Evolutionary conservation across 2,113 vertebrate genomes (phyloP), one percentile per base, ranked within the genome.

Genomic region (Heteronetta atricapilla): DNA sequence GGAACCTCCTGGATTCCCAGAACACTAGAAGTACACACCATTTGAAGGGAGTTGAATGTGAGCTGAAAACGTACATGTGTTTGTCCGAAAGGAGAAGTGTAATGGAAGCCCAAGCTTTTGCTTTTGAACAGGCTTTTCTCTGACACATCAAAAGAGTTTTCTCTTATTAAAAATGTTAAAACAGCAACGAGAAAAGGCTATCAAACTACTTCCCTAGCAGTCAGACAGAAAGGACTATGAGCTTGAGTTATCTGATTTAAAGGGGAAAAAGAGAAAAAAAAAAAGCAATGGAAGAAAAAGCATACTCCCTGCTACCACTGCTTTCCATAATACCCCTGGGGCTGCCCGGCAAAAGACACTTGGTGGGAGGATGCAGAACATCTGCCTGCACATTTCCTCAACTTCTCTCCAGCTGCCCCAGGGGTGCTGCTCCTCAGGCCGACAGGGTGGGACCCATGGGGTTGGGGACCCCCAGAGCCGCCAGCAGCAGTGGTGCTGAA

Each of bases 341-440:
- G 15, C 16, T 38, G 0, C 13, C 1, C 1, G 42, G 36, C 9
- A 17, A 20, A 33, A 34, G 38, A 31, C 50, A 53, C 13, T 26
- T 0, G 8, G 48, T 4, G 0, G n/a, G 36, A 36, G 67, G 59
- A 31, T 2, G 1, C 42, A 9, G 20, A 9, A 11, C 28, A 1
- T 8, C 22, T 56, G 11, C 46, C 19, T 13, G 26, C 28, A 1
- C 60, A 3, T 52, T 59, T 59, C 3, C 17, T 0, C 5, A 89
- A 81, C 42, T 90, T 38, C 68, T 22, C 81, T 23, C 16, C 18
- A 20, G 29, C 18, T 18, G 75, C 58, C 15, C 60, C 40, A 5
- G 34, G 46, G 20, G 46, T 48, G 46, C 46, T 11, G 10, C 46
- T 48, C 46, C 46, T 48, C 20, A 48, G 20, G 46, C 20, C 20